These are phyloP conservation scores for Entomobrya proxima DNA, from an alignment of 2,888 invertebrate genomes.

Conservation along the genomic window DNA sequence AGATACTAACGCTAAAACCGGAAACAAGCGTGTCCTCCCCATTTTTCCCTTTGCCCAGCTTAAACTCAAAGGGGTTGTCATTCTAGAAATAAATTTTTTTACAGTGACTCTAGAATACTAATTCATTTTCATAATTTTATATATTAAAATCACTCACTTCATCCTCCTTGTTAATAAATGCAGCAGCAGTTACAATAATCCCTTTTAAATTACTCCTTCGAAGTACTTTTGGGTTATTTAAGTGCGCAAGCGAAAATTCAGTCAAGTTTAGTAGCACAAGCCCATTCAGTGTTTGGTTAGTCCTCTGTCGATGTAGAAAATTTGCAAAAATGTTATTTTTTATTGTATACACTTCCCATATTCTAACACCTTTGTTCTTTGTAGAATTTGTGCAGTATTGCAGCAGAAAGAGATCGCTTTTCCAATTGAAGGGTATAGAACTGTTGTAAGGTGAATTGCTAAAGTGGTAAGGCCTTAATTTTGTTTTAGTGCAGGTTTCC, in stretches of 20 bases:
- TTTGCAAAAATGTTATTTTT: not conserved
- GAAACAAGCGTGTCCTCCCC: not conserved
- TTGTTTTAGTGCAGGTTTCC: not conserved
- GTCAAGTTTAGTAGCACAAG: not conserved
- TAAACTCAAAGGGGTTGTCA: constrained; percentile 33
- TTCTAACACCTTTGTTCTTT: not conserved
- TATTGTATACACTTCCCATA: constrained; percentile 37
- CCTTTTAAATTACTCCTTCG: not conserved
- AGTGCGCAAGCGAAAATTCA: not conserved
- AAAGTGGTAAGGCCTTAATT: not conserved
- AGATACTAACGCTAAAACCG: constrained; percentile 44
- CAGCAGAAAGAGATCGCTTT: not conserved
- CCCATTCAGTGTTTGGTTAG: not conserved
- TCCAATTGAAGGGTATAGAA: not conserved
- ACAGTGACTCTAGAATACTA: no score
- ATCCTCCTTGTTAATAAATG: not conserved
- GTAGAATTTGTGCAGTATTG: not conserved
- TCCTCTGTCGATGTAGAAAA: not conserved
- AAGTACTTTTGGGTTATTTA: not conserved
- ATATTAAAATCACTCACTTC: no score
- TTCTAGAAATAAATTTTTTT: no score
- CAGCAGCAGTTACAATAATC: not conserved
- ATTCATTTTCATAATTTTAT: not conserved
- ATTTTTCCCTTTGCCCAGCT: not conserved
- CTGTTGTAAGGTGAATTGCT: not conserved